Conservation (phyloP, 2,888 invertebrate species). For the Trachelus iudaicus region DNA sequence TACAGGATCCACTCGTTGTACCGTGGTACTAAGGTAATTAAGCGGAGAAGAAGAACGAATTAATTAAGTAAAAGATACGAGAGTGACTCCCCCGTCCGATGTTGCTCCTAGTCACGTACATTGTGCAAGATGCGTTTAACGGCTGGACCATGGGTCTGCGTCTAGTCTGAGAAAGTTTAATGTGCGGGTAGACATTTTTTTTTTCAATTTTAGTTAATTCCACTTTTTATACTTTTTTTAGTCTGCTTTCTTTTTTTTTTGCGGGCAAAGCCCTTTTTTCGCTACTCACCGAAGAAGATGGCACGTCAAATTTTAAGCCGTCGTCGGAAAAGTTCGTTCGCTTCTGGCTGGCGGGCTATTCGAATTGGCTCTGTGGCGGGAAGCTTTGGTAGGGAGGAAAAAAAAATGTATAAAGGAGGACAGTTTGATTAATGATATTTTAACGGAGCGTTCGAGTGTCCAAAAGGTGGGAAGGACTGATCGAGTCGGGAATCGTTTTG, state of each 20-base stretch:
- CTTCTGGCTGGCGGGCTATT: too few species aligned
- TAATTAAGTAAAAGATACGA: conserved; percentile 19
- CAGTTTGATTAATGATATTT: background rate
- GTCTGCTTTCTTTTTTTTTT: conserved; percentile 1
- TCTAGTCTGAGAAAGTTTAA: conserved; percentile 25
- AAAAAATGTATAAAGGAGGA: too few species aligned
- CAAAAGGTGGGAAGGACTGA: background rate
- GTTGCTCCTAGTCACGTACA: too few species aligned
- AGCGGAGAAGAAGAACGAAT: conserved; percentile 9
- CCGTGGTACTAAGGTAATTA: conserved; percentile 16
- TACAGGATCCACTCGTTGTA: background rate
- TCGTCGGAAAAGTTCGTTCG: conserved; percentile 1
- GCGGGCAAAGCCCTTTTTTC: background rate
- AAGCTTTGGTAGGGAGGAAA: too few species aligned
- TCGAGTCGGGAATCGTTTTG: background rate
- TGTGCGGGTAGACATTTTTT: conserved; percentile 16
- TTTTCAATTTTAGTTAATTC: background rate
- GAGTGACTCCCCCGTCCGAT: background rate
- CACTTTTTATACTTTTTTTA: conserved; percentile 5
- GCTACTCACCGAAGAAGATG: background rate
- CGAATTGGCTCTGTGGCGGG: too few species aligned
- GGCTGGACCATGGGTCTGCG: conserved; percentile 7
- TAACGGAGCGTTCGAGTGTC: background rate
- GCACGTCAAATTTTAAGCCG: background rate
- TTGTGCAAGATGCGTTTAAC: conserved; percentile 24